These are phyloP conservation scores for Acrocephalus scirpaceus DNA, from an alignment of 2,797 vertebrate species.

Conservation along the genomic window DNA sequence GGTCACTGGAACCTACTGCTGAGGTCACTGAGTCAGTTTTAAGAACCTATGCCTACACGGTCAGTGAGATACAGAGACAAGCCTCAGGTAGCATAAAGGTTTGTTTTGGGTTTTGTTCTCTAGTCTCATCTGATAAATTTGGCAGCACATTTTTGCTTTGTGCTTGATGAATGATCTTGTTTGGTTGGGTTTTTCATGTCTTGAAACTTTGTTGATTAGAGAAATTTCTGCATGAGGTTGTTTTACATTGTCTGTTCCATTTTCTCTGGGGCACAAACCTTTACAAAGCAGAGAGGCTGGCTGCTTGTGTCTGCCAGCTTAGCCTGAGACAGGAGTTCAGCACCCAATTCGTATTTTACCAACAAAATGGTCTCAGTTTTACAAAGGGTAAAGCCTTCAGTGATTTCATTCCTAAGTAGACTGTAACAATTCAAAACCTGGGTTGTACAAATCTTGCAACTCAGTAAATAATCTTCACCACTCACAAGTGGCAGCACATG, in stretches of 20 bases:
- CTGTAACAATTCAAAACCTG: background rate
- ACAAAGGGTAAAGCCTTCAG: background rate
- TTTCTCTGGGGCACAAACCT: background rate
- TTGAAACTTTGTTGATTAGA: background rate
- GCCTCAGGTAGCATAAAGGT: fast-evolving
- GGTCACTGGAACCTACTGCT: background rate
- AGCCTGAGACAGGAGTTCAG: background rate
- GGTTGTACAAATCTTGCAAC: background rate
- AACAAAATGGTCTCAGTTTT: background rate
- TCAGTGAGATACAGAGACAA: background rate
- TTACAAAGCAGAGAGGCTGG: too few species aligned
- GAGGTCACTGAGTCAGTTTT: background rate
- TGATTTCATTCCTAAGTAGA: background rate
- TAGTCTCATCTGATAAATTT: background rate
- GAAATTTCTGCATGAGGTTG: background rate
- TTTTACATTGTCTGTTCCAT: background rate
- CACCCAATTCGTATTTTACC: background rate
- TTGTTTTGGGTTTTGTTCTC: background rate
- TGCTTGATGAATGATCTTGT: background rate
- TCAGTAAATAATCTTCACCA: background rate
- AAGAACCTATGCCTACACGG: background rate
- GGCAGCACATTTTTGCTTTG: background rate
- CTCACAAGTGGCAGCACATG: background rate
- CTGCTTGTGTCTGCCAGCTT: background rate
- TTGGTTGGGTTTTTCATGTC: background rate